Evolutionary conservation across 2,797 vertebrate genomes (phyloP).

Genomic region (Sebastiscus albofasciatus): DNA sequence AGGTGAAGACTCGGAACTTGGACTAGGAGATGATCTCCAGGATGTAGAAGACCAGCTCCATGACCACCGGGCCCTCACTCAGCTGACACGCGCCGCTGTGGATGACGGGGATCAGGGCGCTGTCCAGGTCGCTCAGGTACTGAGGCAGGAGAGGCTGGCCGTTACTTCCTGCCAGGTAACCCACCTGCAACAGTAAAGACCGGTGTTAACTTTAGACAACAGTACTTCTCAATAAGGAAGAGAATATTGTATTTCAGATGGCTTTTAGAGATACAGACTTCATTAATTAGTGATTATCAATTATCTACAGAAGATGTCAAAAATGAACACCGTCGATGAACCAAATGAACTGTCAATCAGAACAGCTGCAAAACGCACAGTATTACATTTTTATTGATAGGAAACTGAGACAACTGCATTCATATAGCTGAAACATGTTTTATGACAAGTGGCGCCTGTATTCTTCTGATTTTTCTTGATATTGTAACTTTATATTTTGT

Average conservation of each 20-base stretch:
- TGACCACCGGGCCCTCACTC: conserved; percentile 93
- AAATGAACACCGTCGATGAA: neutral
- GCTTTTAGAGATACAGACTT: neutral
- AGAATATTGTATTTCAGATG: neutral
- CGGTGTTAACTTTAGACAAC: too few relatives aligned
- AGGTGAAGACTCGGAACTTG: neutral
- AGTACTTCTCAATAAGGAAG: neutral
- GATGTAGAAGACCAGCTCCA: conserved; percentile 99
- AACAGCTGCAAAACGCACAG: neutral
- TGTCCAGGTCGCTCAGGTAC: conserved; percentile 98
- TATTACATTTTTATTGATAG: neutral
- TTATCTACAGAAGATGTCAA: neutral
- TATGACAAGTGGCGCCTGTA: too few relatives aligned
- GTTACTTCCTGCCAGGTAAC: conserved; percentile 97
- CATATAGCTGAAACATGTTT: too few relatives aligned
- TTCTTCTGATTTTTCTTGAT: too few relatives aligned
- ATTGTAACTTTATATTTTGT: neutral
- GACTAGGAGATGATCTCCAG: conserved; percentile 96
- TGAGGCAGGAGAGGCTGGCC: conserved; percentile 93
- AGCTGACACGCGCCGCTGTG: conserved; percentile 95
- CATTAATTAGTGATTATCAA: neutral
- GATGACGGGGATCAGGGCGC: conserved; percentile 97
- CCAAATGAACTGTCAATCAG: neutral
- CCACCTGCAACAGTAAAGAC: conserved; percentile 83
- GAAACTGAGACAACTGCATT: too few relatives aligned